Conservation (phyloP, 2,888 invertebrate species). For the Antheraea yamamai region DNA sequence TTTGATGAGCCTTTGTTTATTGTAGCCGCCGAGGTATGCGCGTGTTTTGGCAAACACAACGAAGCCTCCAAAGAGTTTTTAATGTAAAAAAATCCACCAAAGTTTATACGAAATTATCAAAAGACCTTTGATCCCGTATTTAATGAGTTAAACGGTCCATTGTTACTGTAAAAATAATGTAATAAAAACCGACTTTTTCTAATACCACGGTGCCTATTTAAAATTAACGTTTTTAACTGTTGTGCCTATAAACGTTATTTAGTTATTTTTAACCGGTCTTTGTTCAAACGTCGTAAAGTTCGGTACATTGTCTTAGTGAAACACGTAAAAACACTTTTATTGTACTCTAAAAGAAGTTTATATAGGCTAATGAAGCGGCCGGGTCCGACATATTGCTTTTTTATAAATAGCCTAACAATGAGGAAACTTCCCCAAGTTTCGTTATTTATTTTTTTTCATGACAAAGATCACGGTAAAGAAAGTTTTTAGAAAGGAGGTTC, state of each 20-base stretch:
- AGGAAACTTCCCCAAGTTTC: slow-evolving; percentile 24
- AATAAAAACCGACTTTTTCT: slow-evolving; percentile 36
- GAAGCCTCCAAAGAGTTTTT: slow-evolving; percentile 11
- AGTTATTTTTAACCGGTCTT: slow-evolving; percentile 60
- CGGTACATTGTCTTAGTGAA: slow-evolving; percentile 56
- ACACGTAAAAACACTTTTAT: slow-evolving; percentile 63
- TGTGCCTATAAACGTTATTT: slow-evolving; percentile 50
- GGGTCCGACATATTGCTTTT: slow-evolving; percentile 49
- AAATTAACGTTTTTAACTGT: slow-evolving; percentile 51
- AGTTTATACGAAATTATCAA: slow-evolving; percentile 19
- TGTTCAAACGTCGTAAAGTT: slow-evolving; percentile 63
- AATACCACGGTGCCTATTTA: slow-evolving; percentile 28
- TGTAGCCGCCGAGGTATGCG: slow-evolving; percentile 7
- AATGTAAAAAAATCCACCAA: slow-evolving; percentile 18
- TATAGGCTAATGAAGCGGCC: slow-evolving; percentile 52
- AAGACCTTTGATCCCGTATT: slow-evolving; percentile 23
- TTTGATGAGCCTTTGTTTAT: slow-evolving; percentile 13
- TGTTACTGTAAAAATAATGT: slow-evolving; percentile 35
- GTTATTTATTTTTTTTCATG: slow-evolving; percentile 15
- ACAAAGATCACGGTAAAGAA: slow-evolving; percentile 17
- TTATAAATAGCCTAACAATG: slow-evolving; percentile 37
- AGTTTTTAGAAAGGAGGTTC: slow-evolving; percentile 10
- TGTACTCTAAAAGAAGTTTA: slow-evolving; percentile 72
- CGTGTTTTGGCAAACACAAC: slow-evolving; percentile 13
- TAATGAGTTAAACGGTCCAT: slow-evolving; percentile 26